Evolutionary conservation across 1,140 invertebrate species (phyloP).

Genomic region (Limonius californicus): DNA sequence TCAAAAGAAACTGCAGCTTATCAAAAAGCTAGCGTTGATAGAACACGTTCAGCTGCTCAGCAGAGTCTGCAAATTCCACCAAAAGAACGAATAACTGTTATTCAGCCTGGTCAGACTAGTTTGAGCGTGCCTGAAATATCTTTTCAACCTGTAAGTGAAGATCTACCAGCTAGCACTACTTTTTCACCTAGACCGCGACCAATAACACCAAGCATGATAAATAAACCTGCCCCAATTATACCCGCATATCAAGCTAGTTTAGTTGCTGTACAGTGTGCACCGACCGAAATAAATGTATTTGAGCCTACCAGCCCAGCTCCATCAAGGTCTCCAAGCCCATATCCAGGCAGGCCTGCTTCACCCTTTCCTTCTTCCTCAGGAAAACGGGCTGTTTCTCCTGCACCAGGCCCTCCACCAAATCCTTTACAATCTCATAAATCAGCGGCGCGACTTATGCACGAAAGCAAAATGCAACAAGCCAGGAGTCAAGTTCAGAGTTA

Average conservation of each 20-base stretch:
- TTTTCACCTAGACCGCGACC: slow-evolving; percentile 47
- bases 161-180: slow-evolving; percentile 35
- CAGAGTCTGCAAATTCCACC: background rate
- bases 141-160: slow-evolving; percentile 59
- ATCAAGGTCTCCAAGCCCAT: slow-evolving; percentile 58
- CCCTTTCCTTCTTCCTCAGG: slow-evolving; percentile 36
- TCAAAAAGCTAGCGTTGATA: background rate
- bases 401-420: slow-evolving; percentile 58
- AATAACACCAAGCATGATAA: slow-evolving; percentile 59
- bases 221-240: slow-evolving; percentile 61
- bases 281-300: slow-evolving; percentile 53
- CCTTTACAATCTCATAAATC: slow-evolving; percentile 48
- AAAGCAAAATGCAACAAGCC: slow-evolving; percentile 34
- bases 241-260: slow-evolving; percentile 65
- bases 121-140: slow-evolving; percentile 36
- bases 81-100: slow-evolving; percentile 27
- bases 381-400: slow-evolving; percentile 50
- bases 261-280: slow-evolving; percentile 45
- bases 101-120: slow-evolving; percentile 26
- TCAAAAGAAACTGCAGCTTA: background rate
- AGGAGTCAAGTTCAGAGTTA: slow-evolving; percentile 36
- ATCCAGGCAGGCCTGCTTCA: slow-evolving; percentile 43
- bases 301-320: slow-evolving; percentile 53
- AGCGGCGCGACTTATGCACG: slow-evolving; percentile 29
- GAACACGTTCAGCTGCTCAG: no score